Conservation (phyloP, 2,888 invertebrate genomes). For the Arge pagana region DNA sequence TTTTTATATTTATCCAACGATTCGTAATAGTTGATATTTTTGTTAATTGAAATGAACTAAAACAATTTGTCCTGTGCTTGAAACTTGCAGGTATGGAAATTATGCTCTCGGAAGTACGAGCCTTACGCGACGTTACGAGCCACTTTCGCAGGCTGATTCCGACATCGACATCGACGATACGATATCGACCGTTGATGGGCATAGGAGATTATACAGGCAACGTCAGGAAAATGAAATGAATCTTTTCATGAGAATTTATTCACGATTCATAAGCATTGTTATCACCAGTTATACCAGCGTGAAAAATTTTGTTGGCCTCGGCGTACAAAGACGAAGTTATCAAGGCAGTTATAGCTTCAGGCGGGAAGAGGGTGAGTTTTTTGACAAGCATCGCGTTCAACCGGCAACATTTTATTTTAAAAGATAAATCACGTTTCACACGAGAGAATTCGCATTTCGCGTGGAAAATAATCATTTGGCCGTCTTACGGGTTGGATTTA, state of each 20-base stretch:
- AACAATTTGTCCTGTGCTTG: too few relatives aligned
- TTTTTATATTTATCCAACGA: too few relatives aligned
- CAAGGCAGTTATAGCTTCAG: constrained; percentile 40
- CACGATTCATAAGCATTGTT: constrained; percentile 32
- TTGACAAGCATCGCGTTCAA: too few relatives aligned
- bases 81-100: too few relatives aligned
- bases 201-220: constrained; percentile 25
- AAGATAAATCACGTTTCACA: too few relatives aligned
- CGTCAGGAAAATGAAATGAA: constrained; percentile 30
- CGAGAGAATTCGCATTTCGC: too few relatives aligned
- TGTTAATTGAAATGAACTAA: too few relatives aligned
- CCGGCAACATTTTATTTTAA: too few relatives aligned
- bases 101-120: too few relatives aligned
- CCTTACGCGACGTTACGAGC: constrained; percentile 25
- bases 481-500: too few relatives aligned
- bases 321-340: constrained; percentile 35
- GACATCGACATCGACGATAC: constrained; percentile 47
- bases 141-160: constrained; percentile 40
- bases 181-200: constrained; percentile 21
- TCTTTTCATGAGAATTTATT: constrained; percentile 34
- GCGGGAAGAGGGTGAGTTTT: constrained; percentile 37
- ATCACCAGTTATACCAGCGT: constrained; percentile 35
- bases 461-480: too few relatives aligned
- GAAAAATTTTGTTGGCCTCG: constrained; percentile 39
- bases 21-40: too few relatives aligned